Percentiles rank a stretch among this genome's conserved stretches.
These are phyloP conservation scores for Xestobium rufovillosum DNA, from an alignment of 2,888 invertebrate genomes.

Conservation along the genomic window DNA sequence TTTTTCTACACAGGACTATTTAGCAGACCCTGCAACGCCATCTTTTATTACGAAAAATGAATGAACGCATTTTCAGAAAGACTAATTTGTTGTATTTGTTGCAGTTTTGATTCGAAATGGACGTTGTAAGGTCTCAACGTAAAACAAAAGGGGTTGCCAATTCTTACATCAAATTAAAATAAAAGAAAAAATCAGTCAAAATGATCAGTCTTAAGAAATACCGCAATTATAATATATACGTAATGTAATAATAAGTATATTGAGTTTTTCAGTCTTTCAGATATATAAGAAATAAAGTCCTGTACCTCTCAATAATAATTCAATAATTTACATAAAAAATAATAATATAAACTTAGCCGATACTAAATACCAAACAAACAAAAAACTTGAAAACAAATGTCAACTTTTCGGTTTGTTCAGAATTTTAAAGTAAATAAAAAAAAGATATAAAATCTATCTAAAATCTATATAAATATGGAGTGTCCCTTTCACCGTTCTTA, in stretches of 20 bases:
- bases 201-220: constrained; percentile 38
- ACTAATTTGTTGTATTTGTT: no score
- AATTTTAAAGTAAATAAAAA: no score
- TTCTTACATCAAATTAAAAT: constrained; percentile 23
- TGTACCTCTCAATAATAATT: constrained; percentile 35
- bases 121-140: no score
- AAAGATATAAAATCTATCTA: not conserved
- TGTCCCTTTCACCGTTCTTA: constrained; percentile 2
- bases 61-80: no score
- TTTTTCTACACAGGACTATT: constrained; percentile 34
- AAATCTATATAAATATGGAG: constrained; percentile 5
- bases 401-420: no score
- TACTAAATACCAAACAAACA: no score
- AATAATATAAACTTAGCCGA: constrained; percentile 24
- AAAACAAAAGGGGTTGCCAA: constrained; percentile 49
- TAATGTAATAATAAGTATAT: constrained; percentile 30
- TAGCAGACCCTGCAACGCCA: no score
- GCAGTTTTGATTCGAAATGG: no score
- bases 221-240: constrained; percentile 25
- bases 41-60: no score
- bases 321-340: constrained; percentile 19
- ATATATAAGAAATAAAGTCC: constrained; percentile 34
- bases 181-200: constrained; percentile 44
- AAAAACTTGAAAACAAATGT: no score
- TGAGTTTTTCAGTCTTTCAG: constrained; percentile 23